Evolutionary conservation across 1,140 invertebrate species (phyloP).

Genomic region (Leptoteleia sp.): DNA sequence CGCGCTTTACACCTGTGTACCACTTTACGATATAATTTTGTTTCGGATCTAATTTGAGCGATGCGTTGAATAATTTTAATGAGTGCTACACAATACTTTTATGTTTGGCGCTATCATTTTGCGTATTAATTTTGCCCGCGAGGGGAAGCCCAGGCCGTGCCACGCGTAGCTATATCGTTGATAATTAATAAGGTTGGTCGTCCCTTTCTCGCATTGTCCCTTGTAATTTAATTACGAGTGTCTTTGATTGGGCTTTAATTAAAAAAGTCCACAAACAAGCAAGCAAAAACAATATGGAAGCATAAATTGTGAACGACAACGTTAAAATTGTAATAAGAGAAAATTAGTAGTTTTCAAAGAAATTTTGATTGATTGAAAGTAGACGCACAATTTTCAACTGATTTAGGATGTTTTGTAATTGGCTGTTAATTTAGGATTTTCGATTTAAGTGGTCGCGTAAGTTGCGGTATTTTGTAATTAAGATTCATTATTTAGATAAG

Average conservation of each 20-base stretch:
- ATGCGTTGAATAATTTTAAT: conserved; percentile 59
- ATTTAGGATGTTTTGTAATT: no score
- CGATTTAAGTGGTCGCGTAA: no score
- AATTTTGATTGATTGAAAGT: no score
- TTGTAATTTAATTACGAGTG: conserved; percentile 35
- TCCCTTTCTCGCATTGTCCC: conserved; percentile 15
- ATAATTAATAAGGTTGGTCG: conserved; percentile 37
- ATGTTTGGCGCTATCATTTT: conserved; percentile 45
- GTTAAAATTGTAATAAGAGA: no score
- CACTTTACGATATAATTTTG: conserved; percentile 62
- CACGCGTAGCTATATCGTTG: conserved; percentile 16
- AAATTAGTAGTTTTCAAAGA: no score
- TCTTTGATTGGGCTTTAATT: conserved; percentile 34
- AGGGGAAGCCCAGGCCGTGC: conserved; percentile 9
- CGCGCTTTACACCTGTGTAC: conserved; percentile 44
- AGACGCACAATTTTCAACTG: background rate
- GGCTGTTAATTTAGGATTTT: no score
- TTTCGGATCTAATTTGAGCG: conserved; percentile 55
- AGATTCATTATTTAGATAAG: conserved; percentile 7
- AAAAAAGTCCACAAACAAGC: no score
- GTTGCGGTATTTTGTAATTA: no score
- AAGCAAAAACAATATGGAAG: no score
- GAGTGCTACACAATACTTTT: conserved; percentile 52
- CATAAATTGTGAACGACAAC: no score
- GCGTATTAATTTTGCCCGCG: conserved; percentile 40